Evolutionary conservation across 2,888 invertebrate species (phyloP).

Genomic region (Coremacera marginata): DNA sequence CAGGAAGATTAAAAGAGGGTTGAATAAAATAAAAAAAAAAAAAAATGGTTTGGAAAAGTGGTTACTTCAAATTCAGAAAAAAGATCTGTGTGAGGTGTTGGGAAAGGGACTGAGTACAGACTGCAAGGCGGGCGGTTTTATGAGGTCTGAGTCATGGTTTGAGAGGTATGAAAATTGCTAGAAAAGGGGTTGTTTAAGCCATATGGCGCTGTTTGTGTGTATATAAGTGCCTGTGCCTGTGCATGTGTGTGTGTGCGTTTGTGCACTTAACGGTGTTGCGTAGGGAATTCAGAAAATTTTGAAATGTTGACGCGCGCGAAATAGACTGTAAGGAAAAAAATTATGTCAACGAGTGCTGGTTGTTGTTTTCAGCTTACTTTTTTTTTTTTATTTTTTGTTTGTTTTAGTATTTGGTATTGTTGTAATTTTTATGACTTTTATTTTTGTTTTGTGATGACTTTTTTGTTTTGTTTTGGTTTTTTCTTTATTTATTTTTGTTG

Average conservation of each 20-base stretch:
- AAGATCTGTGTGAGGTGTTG: background rate
- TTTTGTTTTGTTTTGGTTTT: background rate
- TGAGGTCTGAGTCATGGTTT: background rate
- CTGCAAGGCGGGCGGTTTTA: background rate
- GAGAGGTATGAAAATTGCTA: background rate
- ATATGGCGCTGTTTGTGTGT: slow-evolving; percentile 45
- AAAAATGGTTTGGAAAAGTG: too few species aligned
- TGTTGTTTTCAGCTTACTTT: slow-evolving; percentile 17
- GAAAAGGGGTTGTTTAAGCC: background rate
- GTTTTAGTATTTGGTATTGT: background rate
- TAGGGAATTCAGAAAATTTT: slow-evolving; percentile 32
- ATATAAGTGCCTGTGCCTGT: slow-evolving; percentile 33
- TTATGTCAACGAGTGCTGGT: slow-evolving; percentile 64
- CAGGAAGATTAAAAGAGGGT: background rate
- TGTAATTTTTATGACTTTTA: background rate
- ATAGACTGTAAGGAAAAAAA: slow-evolving; percentile 50
- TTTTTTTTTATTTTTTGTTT: background rate
- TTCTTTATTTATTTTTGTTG: slow-evolving; percentile 37
- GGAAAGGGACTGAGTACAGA: background rate
- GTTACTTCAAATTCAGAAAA: too few species aligned
- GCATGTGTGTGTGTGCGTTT: slow-evolving; percentile 36
- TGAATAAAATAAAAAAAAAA: too few species aligned
- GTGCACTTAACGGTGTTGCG: slow-evolving; percentile 25
- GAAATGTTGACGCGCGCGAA: slow-evolving; percentile 5
- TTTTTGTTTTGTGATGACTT: background rate